phyloP scores from a whole-genome alignment of 2,888 invertebrate species.

The Tetranychus piercei region DNA sequence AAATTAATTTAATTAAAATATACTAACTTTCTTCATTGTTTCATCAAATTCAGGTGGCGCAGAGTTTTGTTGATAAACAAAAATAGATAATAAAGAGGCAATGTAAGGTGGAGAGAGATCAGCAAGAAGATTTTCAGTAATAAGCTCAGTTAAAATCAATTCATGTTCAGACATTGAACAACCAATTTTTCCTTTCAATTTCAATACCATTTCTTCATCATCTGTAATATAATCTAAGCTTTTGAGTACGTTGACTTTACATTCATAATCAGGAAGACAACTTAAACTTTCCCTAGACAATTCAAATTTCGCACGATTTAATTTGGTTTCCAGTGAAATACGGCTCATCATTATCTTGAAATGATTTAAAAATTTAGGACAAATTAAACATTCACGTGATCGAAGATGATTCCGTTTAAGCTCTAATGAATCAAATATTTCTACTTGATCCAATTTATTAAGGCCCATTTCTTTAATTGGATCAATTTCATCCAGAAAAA shows the following conservation, averaged over 20 bases:
- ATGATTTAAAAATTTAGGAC: slow-evolving; percentile 14
- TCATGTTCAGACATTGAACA: slow-evolving; percentile 66
- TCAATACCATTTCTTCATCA: slow-evolving; percentile 43
- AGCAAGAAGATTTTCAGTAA: slow-evolving; percentile 70
- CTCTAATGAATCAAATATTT: background rate
- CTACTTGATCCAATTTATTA: slow-evolving; percentile 6
- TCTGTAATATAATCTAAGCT: slow-evolving; percentile 56
- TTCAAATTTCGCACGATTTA: slow-evolving; percentile 52
- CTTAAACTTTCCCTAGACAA: slow-evolving; percentile 66
- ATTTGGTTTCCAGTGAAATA: slow-evolving; percentile 34
- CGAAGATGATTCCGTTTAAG: background rate
- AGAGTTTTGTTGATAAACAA: slow-evolving; percentile 68
- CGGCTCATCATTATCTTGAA: slow-evolving; percentile 6
- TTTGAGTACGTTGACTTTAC: slow-evolving; percentile 50
- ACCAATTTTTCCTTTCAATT: slow-evolving; percentile 64
- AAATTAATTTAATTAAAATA: no score
- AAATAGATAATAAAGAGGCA: slow-evolving; percentile 72
- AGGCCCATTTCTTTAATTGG: slow-evolving; percentile 11
- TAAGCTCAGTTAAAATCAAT: slow-evolving; percentile 77
- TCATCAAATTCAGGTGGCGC: background rate
- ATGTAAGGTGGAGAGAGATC: slow-evolving; percentile 73
- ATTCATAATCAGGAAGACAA: slow-evolving; percentile 73
- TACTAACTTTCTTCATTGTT: slow-evolving; percentile 2
- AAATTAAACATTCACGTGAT: slow-evolving; percentile 14
- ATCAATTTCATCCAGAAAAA: slow-evolving; percentile 8